Base-by-base conservation (phyloP, 2,888 invertebrate genomes). In the Patella depressa region DNA sequence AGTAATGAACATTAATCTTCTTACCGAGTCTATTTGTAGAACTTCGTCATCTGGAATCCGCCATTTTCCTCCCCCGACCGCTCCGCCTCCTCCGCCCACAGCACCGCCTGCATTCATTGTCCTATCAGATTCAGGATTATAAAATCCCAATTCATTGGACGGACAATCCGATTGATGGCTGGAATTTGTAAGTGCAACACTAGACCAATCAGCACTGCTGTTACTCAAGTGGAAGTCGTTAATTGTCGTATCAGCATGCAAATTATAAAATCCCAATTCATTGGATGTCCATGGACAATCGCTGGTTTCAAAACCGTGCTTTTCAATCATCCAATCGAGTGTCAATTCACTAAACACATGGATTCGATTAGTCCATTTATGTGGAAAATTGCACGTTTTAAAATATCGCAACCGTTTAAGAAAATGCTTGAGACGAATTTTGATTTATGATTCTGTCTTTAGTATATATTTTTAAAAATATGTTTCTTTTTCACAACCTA, bases 91-190 rank as follows among this genome's bases (percentile, higher is more conserved):
- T 19, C 19, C 11, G 1, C 19, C 24, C 24, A 24, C 65, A 19
- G 65, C 65, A 19, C 65, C 65, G 19, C 65, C 65, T 65, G 65
- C 65, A 65, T 65, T 65, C 65, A 65, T 65, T 65, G 65, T 65
- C 65, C 19, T 24, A 65, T 65, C 65, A 65, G 19, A 19, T 65
- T 65, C 65, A 65, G 24, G 65, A 65, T 65, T 19, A 65, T 65
- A 24, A 65, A 65, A 24, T 65, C 65, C 65, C 65, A 65, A 65
- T 65, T 65, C 65, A 65, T 65, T 24, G 65, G 65, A 65, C 65
- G 65, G 65, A n/a, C 24, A 65, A 65, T 65, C 65, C 11, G 65
- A 65, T 19, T 19, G 65, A 24, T 24, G 24, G 24, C 19, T 65
- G 12, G 65, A 24, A 19, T 19, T 65, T 24, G 19, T 65, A 12